phyloP scores from a whole-genome alignment of 2,888 invertebrate genomes.

The Zaprionus obscuricornis region DNA sequence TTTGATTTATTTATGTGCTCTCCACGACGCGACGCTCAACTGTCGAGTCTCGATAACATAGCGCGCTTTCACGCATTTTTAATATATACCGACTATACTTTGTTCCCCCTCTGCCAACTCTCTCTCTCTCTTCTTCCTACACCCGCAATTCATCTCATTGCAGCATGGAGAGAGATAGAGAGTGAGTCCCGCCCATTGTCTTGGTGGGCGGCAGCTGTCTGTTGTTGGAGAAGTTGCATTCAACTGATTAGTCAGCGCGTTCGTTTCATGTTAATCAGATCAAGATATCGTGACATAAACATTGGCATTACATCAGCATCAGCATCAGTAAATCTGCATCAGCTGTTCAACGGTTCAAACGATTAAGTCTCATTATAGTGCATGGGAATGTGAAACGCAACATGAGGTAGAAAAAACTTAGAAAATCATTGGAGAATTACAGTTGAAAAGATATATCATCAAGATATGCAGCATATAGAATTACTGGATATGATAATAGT shows the following conservation, averaged over 20 bases:
- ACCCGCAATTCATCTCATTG: not conserved
- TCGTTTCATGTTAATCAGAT: conserved; percentile 50
- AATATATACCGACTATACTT: conserved; percentile 26
- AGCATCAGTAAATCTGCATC: conserved; percentile 2
- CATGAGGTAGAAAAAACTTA: too few relatives aligned
- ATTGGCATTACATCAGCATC: conserved; percentile 68
- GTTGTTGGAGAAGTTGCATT: conserved; percentile 13
- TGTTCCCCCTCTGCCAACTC: conserved; percentile 11
- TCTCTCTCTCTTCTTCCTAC: conserved; percentile 7
- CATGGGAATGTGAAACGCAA: too few relatives aligned
- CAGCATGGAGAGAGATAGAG: conserved; percentile 15
- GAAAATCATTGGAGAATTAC: too few relatives aligned
- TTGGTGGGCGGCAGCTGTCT: conserved; percentile 20
- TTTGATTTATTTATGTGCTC: conserved; percentile 75
- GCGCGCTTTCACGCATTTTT: conserved; percentile 75
- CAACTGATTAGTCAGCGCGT: conserved; percentile 46
- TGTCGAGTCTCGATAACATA: conserved; percentile 61
- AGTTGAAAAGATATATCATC: too few relatives aligned
- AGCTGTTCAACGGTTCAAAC: conserved; percentile 26
- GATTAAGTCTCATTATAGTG: conserved; percentile 35
- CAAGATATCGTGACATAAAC: conserved; percentile 65
- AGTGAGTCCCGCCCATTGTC: conserved; percentile 42
- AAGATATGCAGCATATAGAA: too few relatives aligned
- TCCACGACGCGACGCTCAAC: conserved; percentile 40
- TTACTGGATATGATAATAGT: too few relatives aligned